Conservation (phyloP, 2,797 vertebrate species). For the Sandelia bainsii region DNA sequence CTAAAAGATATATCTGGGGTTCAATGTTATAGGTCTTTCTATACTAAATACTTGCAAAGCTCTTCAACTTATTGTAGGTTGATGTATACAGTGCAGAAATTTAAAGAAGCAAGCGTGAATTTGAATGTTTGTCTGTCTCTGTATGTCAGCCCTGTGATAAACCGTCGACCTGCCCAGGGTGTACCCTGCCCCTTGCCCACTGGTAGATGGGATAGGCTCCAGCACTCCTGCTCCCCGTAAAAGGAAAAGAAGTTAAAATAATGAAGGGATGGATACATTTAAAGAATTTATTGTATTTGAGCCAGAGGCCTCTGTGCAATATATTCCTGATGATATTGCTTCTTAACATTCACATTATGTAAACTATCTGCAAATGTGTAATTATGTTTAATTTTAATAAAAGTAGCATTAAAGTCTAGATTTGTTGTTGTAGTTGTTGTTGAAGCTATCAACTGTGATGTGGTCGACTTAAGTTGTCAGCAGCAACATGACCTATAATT, state of each 20-base stretch:
- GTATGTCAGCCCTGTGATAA: too few relatives aligned
- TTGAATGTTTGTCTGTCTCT: too few relatives aligned
- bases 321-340: not conserved
- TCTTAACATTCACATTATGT: not conserved
- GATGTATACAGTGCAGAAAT: not conserved
- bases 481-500: not conserved
- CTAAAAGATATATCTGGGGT: not conserved
- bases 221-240: too few relatives aligned
- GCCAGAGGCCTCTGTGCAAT: not conserved
- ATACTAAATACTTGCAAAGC: not conserved
- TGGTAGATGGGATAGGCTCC: too few relatives aligned
- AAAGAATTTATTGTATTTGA: not conserved
- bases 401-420: not conserved
- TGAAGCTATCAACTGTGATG: conserved; percentile 1
- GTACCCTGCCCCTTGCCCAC: too few relatives aligned
- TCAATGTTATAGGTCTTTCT: not conserved
- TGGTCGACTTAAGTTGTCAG: not conserved
- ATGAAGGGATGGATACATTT: not conserved
- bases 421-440: not conserved
- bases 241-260: too few relatives aligned
- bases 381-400: not conserved
- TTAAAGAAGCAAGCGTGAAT: too few relatives aligned
- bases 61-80: not conserved
- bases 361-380: not conserved
- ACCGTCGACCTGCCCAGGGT: too few relatives aligned